A percentile compares a stretch with the other conserved stretches of the same genome.
phyloP scores from a whole-genome alignment of 2,113 vertebrate genomes.

The Hyperopisus bebe region DNA sequence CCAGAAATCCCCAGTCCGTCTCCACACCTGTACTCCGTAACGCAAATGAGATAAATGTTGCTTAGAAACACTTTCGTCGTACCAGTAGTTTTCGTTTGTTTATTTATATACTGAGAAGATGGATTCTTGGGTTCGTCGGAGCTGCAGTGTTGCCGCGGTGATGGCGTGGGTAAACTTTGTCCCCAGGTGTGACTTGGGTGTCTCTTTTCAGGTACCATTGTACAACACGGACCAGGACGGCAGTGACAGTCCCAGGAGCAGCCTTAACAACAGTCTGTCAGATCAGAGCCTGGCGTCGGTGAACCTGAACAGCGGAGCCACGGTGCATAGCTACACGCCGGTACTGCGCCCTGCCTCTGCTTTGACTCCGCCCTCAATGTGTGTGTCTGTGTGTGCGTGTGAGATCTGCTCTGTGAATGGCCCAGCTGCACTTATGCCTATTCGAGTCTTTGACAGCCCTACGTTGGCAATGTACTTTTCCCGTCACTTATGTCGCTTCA shows the following conservation, averaged over 20 bases:
- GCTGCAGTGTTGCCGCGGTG: not conserved
- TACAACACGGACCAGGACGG: conserved; percentile 73
- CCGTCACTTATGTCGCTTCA: not conserved
- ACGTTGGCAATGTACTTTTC: not conserved
- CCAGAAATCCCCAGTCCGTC: not conserved
- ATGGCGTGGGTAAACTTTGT: not conserved
- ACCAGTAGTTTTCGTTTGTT: not conserved
- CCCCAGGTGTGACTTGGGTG: not conserved
- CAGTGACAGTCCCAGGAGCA: conserved; percentile 74
- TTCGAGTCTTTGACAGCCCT: not conserved
- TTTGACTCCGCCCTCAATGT: not conserved
- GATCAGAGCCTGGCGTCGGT: conserved; percentile 76
- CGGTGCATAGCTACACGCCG: conserved; percentile 70
- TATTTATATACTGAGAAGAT: not conserved
- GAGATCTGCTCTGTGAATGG: not conserved
- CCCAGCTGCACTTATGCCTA: not conserved
- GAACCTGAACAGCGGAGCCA: conserved; percentile 68
- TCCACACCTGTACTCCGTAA: not conserved
- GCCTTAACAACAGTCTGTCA: conserved; percentile 80
- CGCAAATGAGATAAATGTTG: not conserved
- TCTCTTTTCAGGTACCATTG: conserved; percentile 62
- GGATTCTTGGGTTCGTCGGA: not conserved
- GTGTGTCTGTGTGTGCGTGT: not conserved
- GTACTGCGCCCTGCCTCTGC: conserved; percentile 43
- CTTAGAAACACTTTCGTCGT: not conserved